Evolutionary conservation across 2,113 vertebrate genomes (phyloP), one percentile per base, ranked within the genome.

Genomic region (Athene noctua): DNA sequence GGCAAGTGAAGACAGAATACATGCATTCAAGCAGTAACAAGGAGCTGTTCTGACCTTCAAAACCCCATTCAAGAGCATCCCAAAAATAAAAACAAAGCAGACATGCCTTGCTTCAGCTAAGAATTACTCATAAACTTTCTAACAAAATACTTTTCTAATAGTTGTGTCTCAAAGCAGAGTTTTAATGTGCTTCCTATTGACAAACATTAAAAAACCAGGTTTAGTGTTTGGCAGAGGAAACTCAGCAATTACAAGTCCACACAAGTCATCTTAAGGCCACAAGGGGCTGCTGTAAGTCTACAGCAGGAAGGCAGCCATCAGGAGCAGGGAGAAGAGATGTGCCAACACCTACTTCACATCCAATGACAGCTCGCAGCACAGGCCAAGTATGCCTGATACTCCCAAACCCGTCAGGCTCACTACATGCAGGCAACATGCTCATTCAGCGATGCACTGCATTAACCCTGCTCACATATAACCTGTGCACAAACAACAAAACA

Each of bases 271-370:
- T 40, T 6, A 54, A 88, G 73, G 82, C 97, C 97, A 97, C 97
- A 92, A 97, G 97, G 73, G 97, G 97, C 93, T 97, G 96, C 96
- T 97, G 19, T 92, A 90, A 67, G 93, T 9, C 94, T 47, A 2
- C 6, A 29, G 77, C 52, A 95, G 85, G 49, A 10, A 63, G 40
- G 72, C 84, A 47, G 46, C 34, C 44, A 1, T 3, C 51, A 16
- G 85, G 8, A 72, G 80, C 67, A 8, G 71, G 57, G 70, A 70
- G 15, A 13, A 4, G 58, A 20, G 52, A 38, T 27, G 22, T 11
- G 66, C 66, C 72, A 23, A 30, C 85, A 44, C 12, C 47, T 20
- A 11, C 3, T 44, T 11, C 71, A 8, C 74, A 29, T 12, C 25
- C 26, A 47, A 13, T 13, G 8, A 18, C 1, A 0, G 59, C 36